Evolutionary conservation across 2,113 vertebrate genomes (phyloP).

Genomic region (Eleginops maclovinus): DNA sequence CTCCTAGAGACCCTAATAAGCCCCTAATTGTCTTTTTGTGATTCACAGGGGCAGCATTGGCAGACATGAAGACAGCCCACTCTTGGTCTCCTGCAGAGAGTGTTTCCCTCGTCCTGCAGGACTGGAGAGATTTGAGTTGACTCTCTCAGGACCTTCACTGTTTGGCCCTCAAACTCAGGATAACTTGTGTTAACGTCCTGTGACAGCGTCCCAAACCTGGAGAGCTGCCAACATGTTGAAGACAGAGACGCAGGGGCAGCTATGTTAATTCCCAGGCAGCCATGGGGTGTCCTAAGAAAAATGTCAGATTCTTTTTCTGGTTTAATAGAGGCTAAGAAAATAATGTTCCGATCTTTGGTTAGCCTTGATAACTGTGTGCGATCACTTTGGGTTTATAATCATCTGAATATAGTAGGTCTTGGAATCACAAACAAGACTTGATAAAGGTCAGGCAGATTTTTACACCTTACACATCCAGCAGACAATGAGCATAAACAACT

Average conservation of each 20-base stretch:
- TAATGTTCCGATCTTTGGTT: background rate
- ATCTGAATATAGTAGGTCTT: background rate
- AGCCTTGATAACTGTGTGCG: background rate
- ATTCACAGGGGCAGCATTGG: slow-evolving; percentile 84
- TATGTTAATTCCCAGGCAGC: background rate
- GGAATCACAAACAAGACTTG: background rate
- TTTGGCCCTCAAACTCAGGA: slow-evolving; percentile 50
- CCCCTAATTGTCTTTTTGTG: slow-evolving; percentile 91
- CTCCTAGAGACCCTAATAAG: slow-evolving; percentile 92
- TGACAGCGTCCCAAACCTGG: slow-evolving; percentile 45
- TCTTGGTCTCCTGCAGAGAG: slow-evolving; percentile 66
- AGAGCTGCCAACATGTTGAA: slow-evolving; percentile 17
- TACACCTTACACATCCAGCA: background rate
- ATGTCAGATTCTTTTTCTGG: background rate
- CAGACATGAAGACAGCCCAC: slow-evolving; percentile 71
- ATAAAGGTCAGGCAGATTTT: too few relatives aligned
- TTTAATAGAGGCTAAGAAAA: background rate
- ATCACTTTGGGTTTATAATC: background rate
- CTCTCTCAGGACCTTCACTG: slow-evolving; percentile 43
- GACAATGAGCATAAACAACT: background rate
- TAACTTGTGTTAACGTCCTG: slow-evolving; percentile 36
- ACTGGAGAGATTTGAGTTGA: slow-evolving; percentile 49
- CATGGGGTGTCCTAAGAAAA: background rate
- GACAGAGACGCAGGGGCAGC: background rate
- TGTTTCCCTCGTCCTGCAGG: slow-evolving; percentile 41